phyloP scores from a whole-genome alignment of 2,113 vertebrate species.

The Plecturocebus donacophilus region DNA sequence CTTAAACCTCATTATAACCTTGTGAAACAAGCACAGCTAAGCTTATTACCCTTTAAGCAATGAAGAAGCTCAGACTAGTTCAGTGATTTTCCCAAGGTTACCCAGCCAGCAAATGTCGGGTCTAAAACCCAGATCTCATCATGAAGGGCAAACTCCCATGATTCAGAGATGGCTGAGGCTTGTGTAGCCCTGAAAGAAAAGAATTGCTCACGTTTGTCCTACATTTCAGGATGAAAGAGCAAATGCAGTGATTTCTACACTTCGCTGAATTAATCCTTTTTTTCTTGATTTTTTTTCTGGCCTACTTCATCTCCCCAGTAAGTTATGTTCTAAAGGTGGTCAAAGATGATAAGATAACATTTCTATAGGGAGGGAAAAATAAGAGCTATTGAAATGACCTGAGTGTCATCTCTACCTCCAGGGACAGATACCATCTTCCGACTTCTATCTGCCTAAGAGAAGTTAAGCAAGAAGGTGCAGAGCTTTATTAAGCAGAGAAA shows the following conservation, averaged over 20 bases:
- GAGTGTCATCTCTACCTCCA: neutral
- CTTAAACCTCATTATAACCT: neutral
- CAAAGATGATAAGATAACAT: neutral
- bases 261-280: neutral
- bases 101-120: neutral
- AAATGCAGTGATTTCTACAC: neutral
- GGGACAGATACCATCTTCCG: neutral
- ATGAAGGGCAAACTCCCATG: neutral
- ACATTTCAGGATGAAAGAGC: neutral
- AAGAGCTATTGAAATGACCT: neutral
- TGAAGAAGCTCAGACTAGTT: neutral
- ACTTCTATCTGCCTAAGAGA: neutral
- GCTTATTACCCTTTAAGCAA: rapidly evolving
- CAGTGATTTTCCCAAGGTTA: neutral
- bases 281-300: neutral
- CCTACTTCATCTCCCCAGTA: neutral
- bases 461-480: neutral
- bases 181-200: neutral
- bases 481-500: neutral
- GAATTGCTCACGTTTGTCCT: neutral
- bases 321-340: neutral
- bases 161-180: neutral
- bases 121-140: neutral
- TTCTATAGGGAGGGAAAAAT: neutral
- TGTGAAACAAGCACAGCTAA: rapidly evolving